A percentile compares a stretch with the other conserved stretches of the same genome.
Evolutionary conservation across 1,140 invertebrate genomes (phyloP).

Genomic region (Drosophila mojavensis): DNA sequence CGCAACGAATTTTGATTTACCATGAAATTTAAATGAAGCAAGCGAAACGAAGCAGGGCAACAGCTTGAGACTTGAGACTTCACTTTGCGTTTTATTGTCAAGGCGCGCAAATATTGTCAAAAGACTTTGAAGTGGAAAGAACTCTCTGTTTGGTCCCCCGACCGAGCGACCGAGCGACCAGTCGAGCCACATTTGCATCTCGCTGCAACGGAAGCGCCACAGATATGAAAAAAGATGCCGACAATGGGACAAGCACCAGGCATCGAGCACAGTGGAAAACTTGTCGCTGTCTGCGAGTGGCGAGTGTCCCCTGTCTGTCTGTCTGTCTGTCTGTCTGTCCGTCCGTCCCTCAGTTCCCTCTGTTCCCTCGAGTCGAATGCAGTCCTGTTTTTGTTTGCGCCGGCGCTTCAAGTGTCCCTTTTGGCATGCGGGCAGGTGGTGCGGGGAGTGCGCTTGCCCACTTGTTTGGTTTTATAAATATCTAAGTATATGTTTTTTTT

Average conservation of each 20-base stretch:
- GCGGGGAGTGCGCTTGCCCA: slow-evolving; percentile 22
- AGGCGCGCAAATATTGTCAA: slow-evolving; percentile 80
- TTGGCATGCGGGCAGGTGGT: slow-evolving; percentile 27
- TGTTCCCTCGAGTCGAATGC: slow-evolving; percentile 19
- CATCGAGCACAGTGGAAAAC: slow-evolving; percentile 34
- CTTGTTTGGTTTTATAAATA: slow-evolving; percentile 77
- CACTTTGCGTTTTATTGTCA: slow-evolving; percentile 80
- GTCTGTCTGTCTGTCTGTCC: too few species aligned
- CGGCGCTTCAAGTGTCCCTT: slow-evolving; percentile 76
- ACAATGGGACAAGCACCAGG: slow-evolving; percentile 43
- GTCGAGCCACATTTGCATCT: slow-evolving; percentile 66
- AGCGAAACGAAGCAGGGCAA: slow-evolving; percentile 16
- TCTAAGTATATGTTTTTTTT: slow-evolving; percentile 46
- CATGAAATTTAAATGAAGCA: slow-evolving; percentile 80
- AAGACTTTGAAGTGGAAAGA: slow-evolving; percentile 59
- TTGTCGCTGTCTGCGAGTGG: slow-evolving; percentile 35
- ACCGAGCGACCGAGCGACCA: neutral
- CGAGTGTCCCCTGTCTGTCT: neutral
- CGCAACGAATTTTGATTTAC: slow-evolving; percentile 79
- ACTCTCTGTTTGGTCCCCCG: neutral
- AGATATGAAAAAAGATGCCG: slow-evolving; percentile 74
- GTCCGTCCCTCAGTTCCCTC: neutral
- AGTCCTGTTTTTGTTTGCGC: slow-evolving; percentile 69
- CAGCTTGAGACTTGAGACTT: slow-evolving; percentile 62
- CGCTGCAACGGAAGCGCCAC: slow-evolving; percentile 75